Percentiles rank a stretch among this genome's conserved stretches.
These are phyloP conservation scores for Craniophora ligustri DNA, from an alignment of 2,888 invertebrate species.

Conservation along the genomic window DNA sequence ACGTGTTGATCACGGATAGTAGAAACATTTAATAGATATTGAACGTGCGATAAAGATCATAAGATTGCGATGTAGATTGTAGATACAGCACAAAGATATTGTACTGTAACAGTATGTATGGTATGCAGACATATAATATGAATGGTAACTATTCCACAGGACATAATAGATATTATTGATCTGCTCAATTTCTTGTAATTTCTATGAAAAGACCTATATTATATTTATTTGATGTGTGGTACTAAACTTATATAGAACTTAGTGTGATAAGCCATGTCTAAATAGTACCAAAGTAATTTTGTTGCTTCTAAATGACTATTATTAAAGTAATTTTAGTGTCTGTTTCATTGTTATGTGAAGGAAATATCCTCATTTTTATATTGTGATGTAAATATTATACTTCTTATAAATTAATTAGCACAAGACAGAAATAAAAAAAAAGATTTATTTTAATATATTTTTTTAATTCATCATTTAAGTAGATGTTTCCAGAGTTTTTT, in stretches of 20 bases:
- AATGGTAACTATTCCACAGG: conserved; percentile 11
- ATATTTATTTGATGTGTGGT: conserved; percentile 24
- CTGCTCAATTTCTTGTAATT: conserved; percentile 43
- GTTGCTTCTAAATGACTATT: conserved; percentile 41
- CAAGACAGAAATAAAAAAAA: conserved; percentile 49
- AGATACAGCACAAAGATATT: no score
- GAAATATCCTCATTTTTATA: conserved; percentile 41
- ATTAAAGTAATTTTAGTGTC: conserved; percentile 30
- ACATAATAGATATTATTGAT: conserved; percentile 28
- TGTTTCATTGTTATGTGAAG: conserved; percentile 47
- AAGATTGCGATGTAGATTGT: no score
- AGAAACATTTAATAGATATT: no score
- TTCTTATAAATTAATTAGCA: conserved; percentile 57
- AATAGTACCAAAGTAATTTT: conserved; percentile 47
- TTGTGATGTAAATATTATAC: conserved; percentile 55
- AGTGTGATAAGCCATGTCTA: conserved; percentile 39
- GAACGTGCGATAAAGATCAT: no score
- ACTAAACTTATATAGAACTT: conserved; percentile 26
- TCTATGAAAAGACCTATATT: conserved; percentile 8
- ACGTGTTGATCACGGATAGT: no score
- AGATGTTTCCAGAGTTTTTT: conserved; percentile 73
- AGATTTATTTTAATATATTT: conserved; percentile 40
- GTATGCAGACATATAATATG: background rate
- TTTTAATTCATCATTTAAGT: conserved; percentile 55
- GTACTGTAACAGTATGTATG: no score